These are phyloP conservation scores for Araneus ventricosus DNA, from an alignment of 1,140 invertebrate genomes.

Conservation along the genomic window DNA sequence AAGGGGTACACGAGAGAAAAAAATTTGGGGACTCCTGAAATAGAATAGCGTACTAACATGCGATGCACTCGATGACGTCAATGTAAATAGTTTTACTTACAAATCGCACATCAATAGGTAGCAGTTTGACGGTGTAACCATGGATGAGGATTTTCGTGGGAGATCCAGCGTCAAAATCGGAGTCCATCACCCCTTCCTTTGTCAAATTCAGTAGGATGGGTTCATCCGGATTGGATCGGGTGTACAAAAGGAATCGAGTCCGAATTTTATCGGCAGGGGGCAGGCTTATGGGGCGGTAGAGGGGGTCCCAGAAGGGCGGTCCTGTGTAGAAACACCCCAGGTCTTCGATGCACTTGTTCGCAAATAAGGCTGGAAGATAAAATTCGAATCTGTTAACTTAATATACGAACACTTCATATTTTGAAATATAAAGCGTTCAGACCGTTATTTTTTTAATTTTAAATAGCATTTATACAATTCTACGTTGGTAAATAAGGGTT, in stretches of 20 bases:
- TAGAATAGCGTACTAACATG: too few species aligned
- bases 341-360: slow-evolving; percentile 78
- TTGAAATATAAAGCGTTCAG: too few species aligned
- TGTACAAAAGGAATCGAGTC: slow-evolving; percentile 44
- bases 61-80: too few species aligned
- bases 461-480: too few species aligned
- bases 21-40: too few species aligned
- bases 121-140: slow-evolving; percentile 18
- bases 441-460: too few species aligned
- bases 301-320: slow-evolving; percentile 56
- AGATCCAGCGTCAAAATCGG: neutral
- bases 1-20: too few species aligned
- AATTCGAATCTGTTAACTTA: too few species aligned
- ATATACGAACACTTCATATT: too few species aligned
- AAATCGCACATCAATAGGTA: neutral
- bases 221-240: neutral
- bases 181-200: neutral
- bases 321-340: slow-evolving; percentile 73
- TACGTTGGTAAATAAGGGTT: too few species aligned
- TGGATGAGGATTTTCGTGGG: slow-evolving; percentile 34
- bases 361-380: neutral
- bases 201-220: neutral
- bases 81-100: neutral
- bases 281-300: slow-evolving; percentile 53
- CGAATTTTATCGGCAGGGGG: neutral